These are phyloP conservation scores for Muricea muricata DNA, from an alignment of 92 coral and sea anemone genomes.

Conservation along the genomic window DNA sequence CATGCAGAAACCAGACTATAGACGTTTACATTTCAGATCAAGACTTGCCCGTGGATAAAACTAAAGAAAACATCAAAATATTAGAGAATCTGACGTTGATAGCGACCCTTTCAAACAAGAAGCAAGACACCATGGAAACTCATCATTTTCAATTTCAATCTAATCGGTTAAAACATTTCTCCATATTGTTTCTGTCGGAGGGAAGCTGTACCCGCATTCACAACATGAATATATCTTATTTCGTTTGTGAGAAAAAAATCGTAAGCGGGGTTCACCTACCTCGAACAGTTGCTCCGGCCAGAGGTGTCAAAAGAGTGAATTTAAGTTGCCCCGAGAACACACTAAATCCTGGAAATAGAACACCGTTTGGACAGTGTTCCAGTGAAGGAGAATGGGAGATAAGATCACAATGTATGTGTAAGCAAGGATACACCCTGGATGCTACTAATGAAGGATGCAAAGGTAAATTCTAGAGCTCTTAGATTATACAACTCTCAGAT, in stretches of 20 bases:
- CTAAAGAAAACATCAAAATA: not conserved
- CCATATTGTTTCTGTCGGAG: conserved; percentile 68
- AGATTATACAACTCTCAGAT: not conserved
- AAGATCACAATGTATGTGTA: conserved; percentile 61
- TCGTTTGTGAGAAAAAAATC: conserved; percentile 63
- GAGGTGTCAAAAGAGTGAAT: conserved; percentile 42
- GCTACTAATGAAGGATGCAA: conserved; percentile 29
- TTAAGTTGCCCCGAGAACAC: conserved; percentile 65
- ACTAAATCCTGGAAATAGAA: conserved; percentile 46
- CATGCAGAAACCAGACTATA: not conserved
- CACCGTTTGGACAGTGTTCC: conserved; percentile 65
- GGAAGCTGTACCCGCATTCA: conserved; percentile 65
- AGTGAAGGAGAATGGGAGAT: conserved; percentile 70
- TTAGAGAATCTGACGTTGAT: conserved; percentile 18
- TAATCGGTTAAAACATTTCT: conserved; percentile 50
- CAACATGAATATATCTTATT: conserved; percentile 55
- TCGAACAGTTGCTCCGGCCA: conserved; percentile 69
- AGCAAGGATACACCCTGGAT: conserved; percentile 56
- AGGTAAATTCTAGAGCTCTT: conserved; percentile 26
- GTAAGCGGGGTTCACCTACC: conserved; percentile 62
- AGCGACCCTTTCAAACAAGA: not conserved
- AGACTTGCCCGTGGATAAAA: not conserved
- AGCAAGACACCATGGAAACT: conserved; percentile 2
- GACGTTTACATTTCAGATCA: not conserved
- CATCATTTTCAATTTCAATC: conserved; percentile 46